These are phyloP conservation scores for Nebria salina DNA, from an alignment of 2,888 invertebrate genomes.

Conservation along the genomic window DNA sequence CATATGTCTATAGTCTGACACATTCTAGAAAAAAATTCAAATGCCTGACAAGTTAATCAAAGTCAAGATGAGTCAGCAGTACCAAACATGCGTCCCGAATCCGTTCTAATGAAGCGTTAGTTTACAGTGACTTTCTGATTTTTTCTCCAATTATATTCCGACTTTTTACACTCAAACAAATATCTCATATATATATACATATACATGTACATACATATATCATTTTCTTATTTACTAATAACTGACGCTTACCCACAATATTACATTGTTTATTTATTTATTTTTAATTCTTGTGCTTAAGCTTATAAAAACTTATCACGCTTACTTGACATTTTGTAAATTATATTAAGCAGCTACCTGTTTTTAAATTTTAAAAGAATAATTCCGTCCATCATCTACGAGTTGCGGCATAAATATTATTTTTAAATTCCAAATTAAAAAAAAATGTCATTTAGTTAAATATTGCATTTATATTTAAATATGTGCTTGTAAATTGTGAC, in stretches of 20 bases:
- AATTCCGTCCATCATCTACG: slow-evolving; percentile 19
- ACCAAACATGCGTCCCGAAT: slow-evolving; percentile 61
- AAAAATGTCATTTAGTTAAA: background rate
- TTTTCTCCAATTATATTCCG: slow-evolving; percentile 21
- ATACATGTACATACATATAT: slow-evolving; percentile 2
- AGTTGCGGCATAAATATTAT: slow-evolving; percentile 25
- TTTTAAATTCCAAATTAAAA: background rate
- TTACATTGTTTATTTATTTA: slow-evolving; percentile 17
- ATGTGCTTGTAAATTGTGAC: background rate
- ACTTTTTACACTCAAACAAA: slow-evolving; percentile 5
- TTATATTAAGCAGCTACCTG: slow-evolving; percentile 42
- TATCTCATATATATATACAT: background rate
- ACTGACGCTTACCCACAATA: background rate
- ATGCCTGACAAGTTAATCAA: slow-evolving; percentile 62
- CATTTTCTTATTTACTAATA: slow-evolving; percentile 28
- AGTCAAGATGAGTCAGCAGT: slow-evolving; percentile 58
- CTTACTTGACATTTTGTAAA: slow-evolving; percentile 43
- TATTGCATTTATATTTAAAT: background rate
- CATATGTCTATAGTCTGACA: background rate
- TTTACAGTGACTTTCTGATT: slow-evolving; percentile 40
- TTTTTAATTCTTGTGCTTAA: slow-evolving; percentile 38
- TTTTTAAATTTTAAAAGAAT: slow-evolving; percentile 42
- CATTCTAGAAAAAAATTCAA: slow-evolving; percentile 21
- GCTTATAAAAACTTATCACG: slow-evolving; percentile 43
- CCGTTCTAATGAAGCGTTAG: slow-evolving; percentile 58